phyloP scores from a whole-genome alignment of 2,888 invertebrate species.

The Oxyscelio sp. region DNA sequence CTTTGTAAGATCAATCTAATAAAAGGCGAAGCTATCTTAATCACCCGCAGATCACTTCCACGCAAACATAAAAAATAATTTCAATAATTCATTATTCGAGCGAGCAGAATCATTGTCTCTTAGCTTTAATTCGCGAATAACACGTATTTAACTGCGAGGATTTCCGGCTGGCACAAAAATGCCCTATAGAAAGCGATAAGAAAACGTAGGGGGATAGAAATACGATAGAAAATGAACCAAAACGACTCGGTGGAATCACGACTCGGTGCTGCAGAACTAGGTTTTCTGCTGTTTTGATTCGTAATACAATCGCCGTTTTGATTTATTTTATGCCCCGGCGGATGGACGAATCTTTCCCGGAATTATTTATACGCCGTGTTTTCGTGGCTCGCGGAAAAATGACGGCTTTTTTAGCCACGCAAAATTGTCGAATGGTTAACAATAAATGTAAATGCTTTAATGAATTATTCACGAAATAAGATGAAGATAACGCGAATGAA shows the following conservation, averaged over 20 bases:
- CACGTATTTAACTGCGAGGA: slow-evolving; percentile 66
- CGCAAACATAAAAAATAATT: too few species aligned
- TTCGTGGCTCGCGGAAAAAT: slow-evolving; percentile 64
- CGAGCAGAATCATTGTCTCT: slow-evolving; percentile 22
- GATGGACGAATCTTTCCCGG: slow-evolving; percentile 56
- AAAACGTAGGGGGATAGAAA: slow-evolving; percentile 71
- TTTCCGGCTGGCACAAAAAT: slow-evolving; percentile 51
- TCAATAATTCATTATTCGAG: slow-evolving; percentile 20
- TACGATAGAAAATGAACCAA: slow-evolving; percentile 71
- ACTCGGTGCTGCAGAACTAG: slow-evolving; percentile 66
- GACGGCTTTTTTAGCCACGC: slow-evolving; percentile 21
- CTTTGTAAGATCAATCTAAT: too few species aligned
- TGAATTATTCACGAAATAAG: slow-evolving; percentile 70
- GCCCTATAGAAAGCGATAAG: slow-evolving; percentile 71
- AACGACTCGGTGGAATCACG: slow-evolving; percentile 63
- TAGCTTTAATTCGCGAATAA: slow-evolving; percentile 62
- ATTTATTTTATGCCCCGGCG: slow-evolving; percentile 69
- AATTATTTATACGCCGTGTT: slow-evolving; percentile 44
- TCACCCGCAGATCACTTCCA: too few species aligned
- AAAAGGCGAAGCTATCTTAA: too few species aligned
- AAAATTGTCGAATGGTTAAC: slow-evolving; percentile 60
- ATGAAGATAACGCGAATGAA: slow-evolving; percentile 66
- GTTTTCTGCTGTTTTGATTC: slow-evolving; percentile 73
- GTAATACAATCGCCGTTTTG: slow-evolving; percentile 70
- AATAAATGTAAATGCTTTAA: slow-evolving; percentile 68